Percentiles rank a stretch among this genome's conserved stretches.
Conservation (phyloP, 2,888 invertebrate species). For the Marronus borbonicus region DNA sequence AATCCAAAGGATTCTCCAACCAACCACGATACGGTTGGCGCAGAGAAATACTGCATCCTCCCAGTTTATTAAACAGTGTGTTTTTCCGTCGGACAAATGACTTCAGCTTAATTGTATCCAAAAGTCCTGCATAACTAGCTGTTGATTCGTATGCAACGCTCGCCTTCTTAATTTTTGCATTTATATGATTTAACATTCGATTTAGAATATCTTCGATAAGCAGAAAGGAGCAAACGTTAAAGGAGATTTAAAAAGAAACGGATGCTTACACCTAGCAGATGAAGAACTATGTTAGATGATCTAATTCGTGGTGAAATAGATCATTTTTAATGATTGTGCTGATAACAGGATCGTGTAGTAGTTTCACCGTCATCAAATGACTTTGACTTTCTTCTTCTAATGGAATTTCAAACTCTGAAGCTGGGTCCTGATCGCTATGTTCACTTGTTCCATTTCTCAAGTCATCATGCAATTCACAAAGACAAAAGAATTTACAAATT, state of each 20-base stretch:
- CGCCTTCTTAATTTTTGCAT: neutral
- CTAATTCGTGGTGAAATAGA: slow-evolving; percentile 16
- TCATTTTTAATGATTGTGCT: slow-evolving; percentile 12
- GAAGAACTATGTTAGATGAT: slow-evolving; percentile 25
- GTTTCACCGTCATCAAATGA: neutral
- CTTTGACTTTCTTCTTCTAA: neutral
- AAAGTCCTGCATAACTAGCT: neutral
- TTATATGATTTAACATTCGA: slow-evolving; percentile 15
- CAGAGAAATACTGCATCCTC: too few relatives aligned
- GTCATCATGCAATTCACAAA: too few relatives aligned
- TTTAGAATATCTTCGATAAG: slow-evolving; percentile 39
- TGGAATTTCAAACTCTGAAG: neutral
- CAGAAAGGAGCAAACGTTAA: slow-evolving; percentile 36
- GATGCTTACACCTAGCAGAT: slow-evolving; percentile 23
- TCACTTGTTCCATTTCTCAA: neutral
- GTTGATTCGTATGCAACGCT: slow-evolving; percentile 5
- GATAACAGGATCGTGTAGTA: neutral
- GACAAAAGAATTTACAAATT: too few relatives aligned
- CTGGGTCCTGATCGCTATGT: slow-evolving; percentile 6
- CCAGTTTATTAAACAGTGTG: too few relatives aligned
- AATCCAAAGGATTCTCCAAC: too few relatives aligned
- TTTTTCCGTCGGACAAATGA: neutral
- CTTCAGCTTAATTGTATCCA: neutral
- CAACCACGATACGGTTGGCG: too few relatives aligned
- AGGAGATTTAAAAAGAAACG: neutral